These are phyloP conservation scores for Tipula helvola DNA, from an alignment of 2,888 invertebrate genomes.

Conservation along the genomic window DNA sequence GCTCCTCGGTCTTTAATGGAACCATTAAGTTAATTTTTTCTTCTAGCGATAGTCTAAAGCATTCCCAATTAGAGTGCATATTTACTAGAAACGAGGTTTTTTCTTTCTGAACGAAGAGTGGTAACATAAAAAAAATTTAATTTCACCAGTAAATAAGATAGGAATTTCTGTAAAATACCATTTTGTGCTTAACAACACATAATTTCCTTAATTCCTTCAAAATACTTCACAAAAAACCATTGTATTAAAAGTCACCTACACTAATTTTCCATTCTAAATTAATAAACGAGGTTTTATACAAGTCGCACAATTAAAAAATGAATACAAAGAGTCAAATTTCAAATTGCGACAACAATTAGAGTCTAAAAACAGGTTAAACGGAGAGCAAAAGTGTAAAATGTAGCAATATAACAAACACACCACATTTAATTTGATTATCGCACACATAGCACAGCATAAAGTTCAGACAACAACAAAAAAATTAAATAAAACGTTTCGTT, in stretches of 20 bases:
- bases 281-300: not conserved
- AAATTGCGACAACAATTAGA: not conserved
- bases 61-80: no score
- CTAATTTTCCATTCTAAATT: not conserved
- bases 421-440: not conserved
- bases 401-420: not conserved
- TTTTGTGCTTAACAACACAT: no score
- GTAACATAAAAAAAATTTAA: no score
- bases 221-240: not conserved
- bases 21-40: no score
- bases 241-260: not conserved
- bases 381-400: not conserved
- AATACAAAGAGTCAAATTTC: not conserved
- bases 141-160: no score
- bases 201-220: no score
- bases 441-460: not conserved
- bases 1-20: no score
- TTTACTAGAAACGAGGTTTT: no score
- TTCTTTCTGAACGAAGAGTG: no score
- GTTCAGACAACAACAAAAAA: not conserved
- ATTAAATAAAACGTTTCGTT: not conserved
- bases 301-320: not conserved
- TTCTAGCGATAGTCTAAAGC: no score
- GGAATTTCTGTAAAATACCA: no score
- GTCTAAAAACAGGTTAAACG: not conserved